A percentile compares a stretch with the other conserved stretches of the same genome.
phyloP scores from a whole-genome alignment of 53 echinoderm and acorn worm genomes.

The Astropecten irregularis region DNA sequence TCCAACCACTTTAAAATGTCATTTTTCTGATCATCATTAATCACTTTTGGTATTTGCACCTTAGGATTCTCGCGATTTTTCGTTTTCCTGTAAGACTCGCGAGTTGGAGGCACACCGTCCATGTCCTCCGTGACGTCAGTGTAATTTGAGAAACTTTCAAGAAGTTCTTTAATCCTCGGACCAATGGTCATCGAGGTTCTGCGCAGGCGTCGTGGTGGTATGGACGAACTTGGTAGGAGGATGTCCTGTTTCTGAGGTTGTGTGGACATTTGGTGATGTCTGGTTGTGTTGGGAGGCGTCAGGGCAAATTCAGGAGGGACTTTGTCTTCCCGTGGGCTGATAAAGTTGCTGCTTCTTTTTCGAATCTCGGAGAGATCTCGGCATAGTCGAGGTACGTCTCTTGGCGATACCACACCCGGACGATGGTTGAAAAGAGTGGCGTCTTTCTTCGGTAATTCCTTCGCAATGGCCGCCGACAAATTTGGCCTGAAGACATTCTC shows the following conservation, averaged over 20 bases:
- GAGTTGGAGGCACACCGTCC: slow-evolving; percentile 33
- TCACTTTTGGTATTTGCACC: neutral
- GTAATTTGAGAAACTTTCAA: slow-evolving; percentile 16
- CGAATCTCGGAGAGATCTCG: slow-evolving; percentile 21
- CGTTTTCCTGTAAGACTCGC: neutral
- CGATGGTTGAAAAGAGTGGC: slow-evolving; percentile 33
- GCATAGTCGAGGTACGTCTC: slow-evolving; percentile 39
- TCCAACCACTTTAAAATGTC: slow-evolving; percentile 25
- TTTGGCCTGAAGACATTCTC: slow-evolving; percentile 40
- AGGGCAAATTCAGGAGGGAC: neutral
- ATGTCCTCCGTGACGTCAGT: slow-evolving; percentile 29
- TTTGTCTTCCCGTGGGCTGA: neutral
- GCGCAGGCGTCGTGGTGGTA: slow-evolving; percentile 12
- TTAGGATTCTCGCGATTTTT: slow-evolving; percentile 15
- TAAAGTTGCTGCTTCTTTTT: neutral
- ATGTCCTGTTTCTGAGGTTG: neutral
- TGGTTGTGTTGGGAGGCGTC: no score
- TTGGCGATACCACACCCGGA: neutral
- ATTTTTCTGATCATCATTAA: neutral
- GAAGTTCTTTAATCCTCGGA: slow-evolving; percentile 6
- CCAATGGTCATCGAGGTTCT: slow-evolving; percentile 14
- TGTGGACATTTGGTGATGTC: no score
- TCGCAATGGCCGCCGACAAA: slow-evolving; percentile 6
- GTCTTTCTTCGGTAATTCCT: slow-evolving; percentile 12
- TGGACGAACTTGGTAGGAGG: slow-evolving; percentile 9